These are phyloP conservation scores for Spodoptera exigua DNA, from an alignment of 2,888 invertebrate species.

Conservation along the genomic window DNA sequence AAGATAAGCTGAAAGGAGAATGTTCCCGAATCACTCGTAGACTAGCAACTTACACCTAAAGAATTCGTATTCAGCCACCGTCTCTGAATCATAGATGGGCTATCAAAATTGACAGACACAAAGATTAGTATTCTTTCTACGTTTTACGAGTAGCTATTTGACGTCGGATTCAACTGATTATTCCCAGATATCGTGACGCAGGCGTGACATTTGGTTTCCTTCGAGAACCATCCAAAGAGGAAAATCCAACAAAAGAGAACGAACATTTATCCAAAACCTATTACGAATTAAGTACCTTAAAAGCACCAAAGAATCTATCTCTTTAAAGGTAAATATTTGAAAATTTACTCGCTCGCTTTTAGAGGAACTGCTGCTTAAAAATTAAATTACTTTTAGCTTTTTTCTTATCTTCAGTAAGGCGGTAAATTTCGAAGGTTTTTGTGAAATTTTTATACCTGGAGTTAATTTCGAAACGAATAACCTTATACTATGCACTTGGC, in stretches of 20 bases:
- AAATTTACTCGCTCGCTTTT: slow-evolving; percentile 22
- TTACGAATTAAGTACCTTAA: slow-evolving; percentile 58
- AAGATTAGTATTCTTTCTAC: slow-evolving; percentile 61
- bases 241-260: slow-evolving; percentile 45
- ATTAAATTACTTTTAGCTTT: slow-evolving; percentile 21
- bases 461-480: not conserved
- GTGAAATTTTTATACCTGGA: not conserved
- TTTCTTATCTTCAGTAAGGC: slow-evolving; percentile 3
- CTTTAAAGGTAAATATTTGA: slow-evolving; percentile 43
- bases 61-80: slow-evolving; percentile 50
- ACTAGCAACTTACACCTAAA: slow-evolving; percentile 35
- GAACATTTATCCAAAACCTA: slow-evolving; percentile 40
- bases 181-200: slow-evolving; percentile 53
- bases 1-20: slow-evolving; percentile 39
- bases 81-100: slow-evolving; percentile 55
- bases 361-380: slow-evolving; percentile 14
- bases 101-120: slow-evolving; percentile 60
- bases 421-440: not conserved
- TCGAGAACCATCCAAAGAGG: slow-evolving; percentile 19
- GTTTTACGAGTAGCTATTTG: slow-evolving; percentile 61
- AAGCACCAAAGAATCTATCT: slow-evolving; percentile 40
- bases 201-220: slow-evolving; percentile 31
- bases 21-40: slow-evolving; percentile 48
- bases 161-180: slow-evolving; percentile 58
- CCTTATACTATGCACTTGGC: too few species aligned